Conservation (phyloP, 2,888 invertebrate genomes). For the Drosophila kambysellisi region DNA sequence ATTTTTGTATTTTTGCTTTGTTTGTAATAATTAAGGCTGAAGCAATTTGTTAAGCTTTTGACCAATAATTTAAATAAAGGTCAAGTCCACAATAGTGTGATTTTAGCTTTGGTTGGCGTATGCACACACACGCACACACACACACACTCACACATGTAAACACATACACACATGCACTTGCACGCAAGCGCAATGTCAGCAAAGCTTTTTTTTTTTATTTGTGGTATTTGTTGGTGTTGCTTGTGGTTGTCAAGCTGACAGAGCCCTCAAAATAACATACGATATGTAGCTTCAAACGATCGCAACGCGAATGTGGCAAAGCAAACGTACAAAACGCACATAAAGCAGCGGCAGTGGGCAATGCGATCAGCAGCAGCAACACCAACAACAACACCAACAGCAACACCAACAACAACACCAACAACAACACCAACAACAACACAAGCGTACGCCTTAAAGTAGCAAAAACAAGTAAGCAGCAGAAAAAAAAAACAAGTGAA, state of each 20-base stretch:
- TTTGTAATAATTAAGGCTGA: slow-evolving; percentile 12
- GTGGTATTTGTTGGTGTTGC: slow-evolving; percentile 2
- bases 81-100: slow-evolving; percentile 34
- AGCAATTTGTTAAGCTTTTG: slow-evolving; percentile 26
- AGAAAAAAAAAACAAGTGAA: slow-evolving; percentile 1
- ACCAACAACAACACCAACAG: slow-evolving; percentile 18
- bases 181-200: slow-evolving; percentile 57
- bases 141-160: not conserved
- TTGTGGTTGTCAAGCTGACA: slow-evolving; percentile 10
- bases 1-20: slow-evolving; percentile 5
- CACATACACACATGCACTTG: slow-evolving; percentile 23
- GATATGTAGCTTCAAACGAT: slow-evolving; percentile 70
- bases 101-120: slow-evolving; percentile 16
- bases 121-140: slow-evolving; percentile 12
- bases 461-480: slow-evolving; percentile 21
- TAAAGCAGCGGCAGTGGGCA: slow-evolving; percentile 45
- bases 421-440: slow-evolving; percentile 15
- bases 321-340: slow-evolving; percentile 50
- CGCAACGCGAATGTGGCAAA: slow-evolving; percentile 61
- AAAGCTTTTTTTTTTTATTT: slow-evolving; percentile 1
- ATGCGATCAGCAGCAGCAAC: slow-evolving; percentile 7
- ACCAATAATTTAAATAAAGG: slow-evolving; percentile 36
- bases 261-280: slow-evolving; percentile 43
- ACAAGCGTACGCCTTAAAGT: slow-evolving; percentile 11
- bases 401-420: slow-evolving; percentile 24